Evolutionary conservation across 2,888 invertebrate species (phyloP), one percentile per base, ranked within the genome.

Genomic region (Dascillus cervinus): DNA sequence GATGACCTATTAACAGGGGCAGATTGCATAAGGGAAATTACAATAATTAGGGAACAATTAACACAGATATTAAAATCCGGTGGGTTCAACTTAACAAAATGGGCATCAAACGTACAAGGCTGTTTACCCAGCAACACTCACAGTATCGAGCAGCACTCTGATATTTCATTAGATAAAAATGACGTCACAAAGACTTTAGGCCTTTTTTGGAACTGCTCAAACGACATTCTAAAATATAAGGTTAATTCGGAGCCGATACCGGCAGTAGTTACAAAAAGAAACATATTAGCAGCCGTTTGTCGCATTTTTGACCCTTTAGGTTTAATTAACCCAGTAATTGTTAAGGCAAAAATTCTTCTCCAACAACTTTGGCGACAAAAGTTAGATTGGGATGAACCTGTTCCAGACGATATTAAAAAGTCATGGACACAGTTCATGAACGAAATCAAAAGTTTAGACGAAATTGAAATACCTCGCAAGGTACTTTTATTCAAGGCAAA

Each of bases 271-370:
- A 29, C 29, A 3, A 31, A 37, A 20, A 11, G 32, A n/a, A 21
- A 8, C 11, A 39, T 47, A n/a, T 22, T 47, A 11, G 46, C 46
- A 2, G 14, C 28, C 8, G 41, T 47, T 8, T 36, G 47, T 6
- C 41, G 39, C 26, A 38, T 49, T 4, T 51, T 38, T 26, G 49
- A 53, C 29, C 44, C 48, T 3, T 33, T 49, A 4, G 47, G 48
- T 6, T 19, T 52, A 2, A 12, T 49, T 9, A 40, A 48, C 4
- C 50, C 49, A 2, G 34, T 46, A 22, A 35, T 38, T 6, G 34
- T 48, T 4, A 23, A 29, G 3, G 47, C 49, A 12, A 51, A 52
- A 29, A 41, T 49, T 11, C 12, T 50, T 17, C 34, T 47, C 3
- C 42, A 44, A 30, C n/a, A 37, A 10, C 26, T 47, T 9, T 47